These are phyloP conservation scores for Panorpa germanica DNA, from an alignment of 2,888 invertebrate species.

Conservation along the genomic window DNA sequence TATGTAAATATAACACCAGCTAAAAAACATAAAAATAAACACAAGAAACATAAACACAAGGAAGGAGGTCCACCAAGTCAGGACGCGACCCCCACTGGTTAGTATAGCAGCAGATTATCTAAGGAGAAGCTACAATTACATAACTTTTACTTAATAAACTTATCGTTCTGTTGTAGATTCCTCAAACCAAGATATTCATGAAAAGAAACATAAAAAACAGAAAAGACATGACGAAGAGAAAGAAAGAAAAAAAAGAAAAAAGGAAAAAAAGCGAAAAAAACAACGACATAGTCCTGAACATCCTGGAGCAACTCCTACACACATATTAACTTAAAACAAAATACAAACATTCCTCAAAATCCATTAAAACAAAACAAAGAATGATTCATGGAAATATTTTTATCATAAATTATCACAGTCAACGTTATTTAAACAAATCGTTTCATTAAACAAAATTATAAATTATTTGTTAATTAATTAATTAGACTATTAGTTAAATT, in stretches of 20 bases:
- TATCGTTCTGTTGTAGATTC: constrained; percentile 26
- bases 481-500: too few relatives aligned
- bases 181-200: constrained; percentile 61
- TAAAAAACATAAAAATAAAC: constrained; percentile 88
- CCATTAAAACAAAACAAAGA: too few relatives aligned
- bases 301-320: too few relatives aligned
- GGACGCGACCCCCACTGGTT: constrained; percentile 54
- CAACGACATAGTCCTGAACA: constrained; percentile 86
- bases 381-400: too few relatives aligned
- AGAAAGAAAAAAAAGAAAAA: constrained; percentile 83
- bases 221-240: constrained; percentile 87
- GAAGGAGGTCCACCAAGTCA: constrained; percentile 62
- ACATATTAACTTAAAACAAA: too few relatives aligned
- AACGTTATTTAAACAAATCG: too few relatives aligned
- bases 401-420: too few relatives aligned
- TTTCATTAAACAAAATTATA: too few relatives aligned
- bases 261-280: constrained; percentile 89
- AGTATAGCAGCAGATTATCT: constrained; percentile 14
- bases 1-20: constrained; percentile 82
- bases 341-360: too few relatives aligned
- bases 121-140: neutral
- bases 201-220: constrained; percentile 90
- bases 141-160: constrained; percentile 10
- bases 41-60: constrained; percentile 88
- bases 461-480: too few relatives aligned